Evolutionary conservation across 2,113 vertebrate species (phyloP).

Genomic region (Ceyx margarethae): DNA sequence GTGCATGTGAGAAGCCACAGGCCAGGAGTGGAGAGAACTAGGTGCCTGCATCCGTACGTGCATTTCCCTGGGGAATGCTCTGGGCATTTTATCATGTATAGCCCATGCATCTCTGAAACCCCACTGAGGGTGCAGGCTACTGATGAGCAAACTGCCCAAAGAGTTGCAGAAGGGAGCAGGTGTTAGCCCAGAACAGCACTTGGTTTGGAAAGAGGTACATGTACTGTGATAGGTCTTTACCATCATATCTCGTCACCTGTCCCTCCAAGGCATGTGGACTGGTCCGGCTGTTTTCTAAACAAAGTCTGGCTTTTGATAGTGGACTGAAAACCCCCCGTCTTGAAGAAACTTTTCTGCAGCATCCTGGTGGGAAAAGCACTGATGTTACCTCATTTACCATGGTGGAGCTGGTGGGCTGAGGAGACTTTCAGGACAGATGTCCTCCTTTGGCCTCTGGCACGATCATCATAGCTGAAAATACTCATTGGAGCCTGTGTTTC

Average conservation of each 20-base stretch:
- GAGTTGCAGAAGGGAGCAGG: neutral
- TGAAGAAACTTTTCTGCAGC: neutral
- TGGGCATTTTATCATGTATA: neutral
- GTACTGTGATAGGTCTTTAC: fast-evolving
- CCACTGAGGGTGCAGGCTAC: fast-evolving
- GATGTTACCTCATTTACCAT: neutral
- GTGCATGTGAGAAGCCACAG: neutral
- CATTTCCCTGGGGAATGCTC: neutral
- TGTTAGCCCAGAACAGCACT: neutral
- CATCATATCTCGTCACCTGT: neutral
- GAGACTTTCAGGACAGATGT: neutral
- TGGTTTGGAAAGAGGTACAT: fast-evolving
- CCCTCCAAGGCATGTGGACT: neutral
- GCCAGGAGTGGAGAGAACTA: neutral
- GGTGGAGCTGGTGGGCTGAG: neutral
- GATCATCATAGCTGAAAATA: neutral
- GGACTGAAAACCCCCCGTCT: fast-evolving
- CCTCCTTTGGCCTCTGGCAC: neutral
- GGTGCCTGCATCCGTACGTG: neutral
- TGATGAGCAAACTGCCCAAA: fast-evolving
- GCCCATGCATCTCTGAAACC: neutral
- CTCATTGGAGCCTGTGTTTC: neutral
- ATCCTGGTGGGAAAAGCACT: neutral
- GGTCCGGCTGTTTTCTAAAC: neutral
- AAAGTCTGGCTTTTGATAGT: neutral